Percentiles rank a stretch among this genome's conserved stretches.
Evolutionary conservation across 2,113 vertebrate genomes (phyloP).

Genomic region (Malurus alboscapulatus): DNA sequence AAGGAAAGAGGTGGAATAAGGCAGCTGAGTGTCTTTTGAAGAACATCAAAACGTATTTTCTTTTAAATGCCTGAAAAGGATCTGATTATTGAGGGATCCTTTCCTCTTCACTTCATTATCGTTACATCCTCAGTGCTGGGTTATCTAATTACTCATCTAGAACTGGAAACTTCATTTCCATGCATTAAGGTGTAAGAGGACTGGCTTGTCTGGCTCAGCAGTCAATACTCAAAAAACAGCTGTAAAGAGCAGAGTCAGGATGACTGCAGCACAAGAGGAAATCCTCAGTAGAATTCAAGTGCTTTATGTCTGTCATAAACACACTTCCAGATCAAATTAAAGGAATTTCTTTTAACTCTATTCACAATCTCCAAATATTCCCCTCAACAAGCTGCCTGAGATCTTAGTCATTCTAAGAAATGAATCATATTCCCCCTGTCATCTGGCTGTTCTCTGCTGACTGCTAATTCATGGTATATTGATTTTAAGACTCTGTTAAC

Average conservation of each 20-base stretch:
- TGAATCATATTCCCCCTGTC: slow-evolving; percentile 65
- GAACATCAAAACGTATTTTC: slow-evolving; percentile 40
- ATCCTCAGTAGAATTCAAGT: slow-evolving; percentile 52
- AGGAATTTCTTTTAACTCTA: slow-evolving; percentile 45
- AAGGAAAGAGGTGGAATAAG: slow-evolving; percentile 7
- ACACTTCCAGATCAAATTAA: slow-evolving; percentile 65
- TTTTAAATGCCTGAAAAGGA: slow-evolving; percentile 35
- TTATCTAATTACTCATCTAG: slow-evolving; percentile 47
- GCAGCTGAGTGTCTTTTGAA: slow-evolving; percentile 29
- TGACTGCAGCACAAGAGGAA: not conserved
- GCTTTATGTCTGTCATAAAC: slow-evolving; percentile 54
- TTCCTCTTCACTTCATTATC: slow-evolving; percentile 34
- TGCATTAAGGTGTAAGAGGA: slow-evolving; percentile 12
- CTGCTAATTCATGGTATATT: slow-evolving; percentile 72
- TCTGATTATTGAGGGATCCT: slow-evolving; percentile 38
- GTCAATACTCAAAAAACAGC: slow-evolving; percentile 23
- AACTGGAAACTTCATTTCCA: slow-evolving; percentile 52
- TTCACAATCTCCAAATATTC: slow-evolving; percentile 31
- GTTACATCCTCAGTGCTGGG: not conserved
- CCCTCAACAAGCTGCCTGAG: slow-evolving; percentile 40
- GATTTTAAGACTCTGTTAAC: slow-evolving; percentile 69
- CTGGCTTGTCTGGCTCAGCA: slow-evolving; percentile 28
- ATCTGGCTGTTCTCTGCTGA: slow-evolving; percentile 58
- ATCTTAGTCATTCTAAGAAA: slow-evolving; percentile 66
- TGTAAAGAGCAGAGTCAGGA: slow-evolving; percentile 21